Evolutionary conservation across 2,797 vertebrate genomes (phyloP).

Genomic region (Siniperca scherzeri): DNA sequence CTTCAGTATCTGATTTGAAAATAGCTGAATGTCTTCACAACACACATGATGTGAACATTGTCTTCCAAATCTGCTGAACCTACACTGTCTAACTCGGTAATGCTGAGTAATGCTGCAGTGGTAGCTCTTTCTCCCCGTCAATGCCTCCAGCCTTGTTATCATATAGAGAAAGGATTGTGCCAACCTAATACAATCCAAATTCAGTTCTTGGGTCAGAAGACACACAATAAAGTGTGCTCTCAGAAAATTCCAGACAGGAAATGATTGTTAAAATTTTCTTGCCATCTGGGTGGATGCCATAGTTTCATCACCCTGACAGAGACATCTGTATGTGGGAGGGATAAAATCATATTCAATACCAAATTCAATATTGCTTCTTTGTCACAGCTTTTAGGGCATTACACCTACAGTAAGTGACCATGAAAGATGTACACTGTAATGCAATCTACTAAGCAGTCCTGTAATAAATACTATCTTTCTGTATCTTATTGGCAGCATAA

Average conservation of each 20-base stretch:
- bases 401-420: neutral
- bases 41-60: neutral
- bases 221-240: constrained; percentile 13
- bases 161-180: constrained; percentile 29
- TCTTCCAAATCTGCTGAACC: neutral
- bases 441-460: neutral
- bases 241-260: constrained; percentile 24
- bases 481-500: neutral
- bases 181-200: constrained; percentile 41
- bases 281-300: neutral
- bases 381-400: neutral
- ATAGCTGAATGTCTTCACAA: neutral
- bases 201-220: constrained; percentile 54
- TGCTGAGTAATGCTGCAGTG: constrained; percentile 11
- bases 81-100: neutral
- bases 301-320: neutral
- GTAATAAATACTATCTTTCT: neutral
- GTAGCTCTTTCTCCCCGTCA: neutral
- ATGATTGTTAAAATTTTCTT: neutral
- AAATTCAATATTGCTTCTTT: neutral
- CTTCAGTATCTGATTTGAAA: neutral
- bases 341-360: neutral
- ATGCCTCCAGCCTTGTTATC: neutral
- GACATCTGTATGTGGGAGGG: neutral
- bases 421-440: neutral